Percentiles rank a stretch among this genome's conserved stretches.
Conservation (phyloP, 2,888 invertebrate species). For the Lithophane socia region DNA sequence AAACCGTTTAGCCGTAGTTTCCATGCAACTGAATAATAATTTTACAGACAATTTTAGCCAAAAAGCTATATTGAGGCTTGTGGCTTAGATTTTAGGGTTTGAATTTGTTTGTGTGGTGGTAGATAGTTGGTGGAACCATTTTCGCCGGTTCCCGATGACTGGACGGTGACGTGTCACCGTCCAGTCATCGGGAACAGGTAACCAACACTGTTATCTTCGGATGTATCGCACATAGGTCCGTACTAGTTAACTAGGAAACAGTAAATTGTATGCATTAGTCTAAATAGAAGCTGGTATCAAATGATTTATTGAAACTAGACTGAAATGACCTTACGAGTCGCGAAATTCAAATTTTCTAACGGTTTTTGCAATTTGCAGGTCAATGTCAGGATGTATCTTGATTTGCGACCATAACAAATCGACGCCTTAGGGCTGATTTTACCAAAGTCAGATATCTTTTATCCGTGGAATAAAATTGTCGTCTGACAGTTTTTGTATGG, state of each 20-base stretch:
- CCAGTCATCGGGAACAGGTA: conserved; percentile 58
- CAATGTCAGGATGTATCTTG: too few relatives aligned
- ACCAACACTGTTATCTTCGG: conserved; percentile 60
- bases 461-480: too few relatives aligned
- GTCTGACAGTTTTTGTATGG: too few relatives aligned
- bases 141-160: conserved; percentile 58
- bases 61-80: conserved; percentile 33
- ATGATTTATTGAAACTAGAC: conserved; percentile 4
- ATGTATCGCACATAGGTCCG: conserved; percentile 52
- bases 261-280: conserved; percentile 22
- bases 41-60: conserved; percentile 31
- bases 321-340: neutral
- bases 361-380: too few relatives aligned
- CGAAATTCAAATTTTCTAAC: too few relatives aligned
- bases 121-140: conserved; percentile 43
- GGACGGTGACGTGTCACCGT: too few relatives aligned
- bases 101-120: conserved; percentile 16
- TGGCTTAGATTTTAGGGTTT: neutral
- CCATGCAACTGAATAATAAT: conserved; percentile 68
- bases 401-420: too few relatives aligned
- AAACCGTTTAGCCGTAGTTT: conserved; percentile 68
- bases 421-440: too few relatives aligned
- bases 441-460: too few relatives aligned
- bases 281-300: conserved; percentile 4
- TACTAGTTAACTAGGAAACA: conserved; percentile 47